Conservation (phyloP, 2,797 vertebrate species). For the Poecilia velifera region DNA sequence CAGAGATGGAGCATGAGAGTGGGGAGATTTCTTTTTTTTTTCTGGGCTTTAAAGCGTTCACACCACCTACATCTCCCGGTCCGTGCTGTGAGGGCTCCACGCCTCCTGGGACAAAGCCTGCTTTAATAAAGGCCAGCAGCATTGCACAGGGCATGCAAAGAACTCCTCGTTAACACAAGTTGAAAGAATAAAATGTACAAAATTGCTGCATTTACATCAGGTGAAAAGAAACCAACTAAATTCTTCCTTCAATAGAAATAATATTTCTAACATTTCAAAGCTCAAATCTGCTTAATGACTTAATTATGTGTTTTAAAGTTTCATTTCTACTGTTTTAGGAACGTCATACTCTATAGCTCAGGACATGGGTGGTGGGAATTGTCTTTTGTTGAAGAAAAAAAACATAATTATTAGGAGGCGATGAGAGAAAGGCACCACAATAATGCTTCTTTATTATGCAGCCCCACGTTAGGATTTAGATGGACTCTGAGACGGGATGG, state of each 20-base stretch:
- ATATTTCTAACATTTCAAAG: neutral
- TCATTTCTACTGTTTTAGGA: constrained; percentile 4
- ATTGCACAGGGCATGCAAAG: constrained; percentile 35
- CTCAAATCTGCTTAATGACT: constrained; percentile 24
- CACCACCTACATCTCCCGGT: constrained; percentile 48
- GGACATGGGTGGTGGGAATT: constrained; percentile 5
- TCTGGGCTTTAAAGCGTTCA: constrained; percentile 49
- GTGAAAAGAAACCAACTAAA: neutral
- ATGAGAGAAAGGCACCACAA: constrained; percentile 34
- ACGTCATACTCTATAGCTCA: neutral
- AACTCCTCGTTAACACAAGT: constrained; percentile 49
- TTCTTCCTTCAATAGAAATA: neutral
- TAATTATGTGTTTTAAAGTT: constrained; percentile 1
- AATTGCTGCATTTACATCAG: constrained; percentile 1
- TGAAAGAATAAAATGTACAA: constrained; percentile 47
- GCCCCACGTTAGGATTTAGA: constrained; percentile 40
- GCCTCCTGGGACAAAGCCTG: constrained; percentile 63
- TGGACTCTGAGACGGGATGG: constrained; percentile 14
- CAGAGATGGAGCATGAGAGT: constrained; percentile 27
- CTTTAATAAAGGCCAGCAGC: constrained; percentile 60
- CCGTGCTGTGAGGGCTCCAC: constrained; percentile 35
- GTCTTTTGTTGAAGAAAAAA: constrained; percentile 31
- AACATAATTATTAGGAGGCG: constrained; percentile 37
- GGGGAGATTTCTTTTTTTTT: neutral
- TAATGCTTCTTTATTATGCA: constrained; percentile 38